Evolutionary conservation across 92 coral and sea anemone genomes (phyloP).

Genomic region (Ricordea florida): DNA sequence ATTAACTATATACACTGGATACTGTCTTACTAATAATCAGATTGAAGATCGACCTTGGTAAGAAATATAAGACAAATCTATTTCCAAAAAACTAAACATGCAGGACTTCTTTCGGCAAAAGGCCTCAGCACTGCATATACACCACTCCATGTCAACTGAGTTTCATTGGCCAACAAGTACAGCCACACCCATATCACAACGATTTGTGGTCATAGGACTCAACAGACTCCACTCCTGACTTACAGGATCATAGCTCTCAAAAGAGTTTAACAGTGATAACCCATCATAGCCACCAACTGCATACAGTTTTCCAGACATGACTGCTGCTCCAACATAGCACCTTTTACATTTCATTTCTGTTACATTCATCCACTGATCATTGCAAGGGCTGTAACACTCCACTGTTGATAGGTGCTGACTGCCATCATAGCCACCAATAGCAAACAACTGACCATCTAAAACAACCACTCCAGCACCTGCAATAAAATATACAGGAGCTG

Average conservation of each 20-base stretch:
- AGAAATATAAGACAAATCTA: too few relatives aligned
- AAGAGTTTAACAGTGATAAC: conserved; percentile 68
- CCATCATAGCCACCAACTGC: conserved; percentile 99
- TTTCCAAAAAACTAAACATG: too few relatives aligned
- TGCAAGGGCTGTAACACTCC: conserved; percentile 94
- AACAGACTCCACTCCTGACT: conserved; percentile 76
- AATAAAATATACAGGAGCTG: not conserved
- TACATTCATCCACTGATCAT: conserved; percentile 82
- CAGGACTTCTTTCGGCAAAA: too few relatives aligned
- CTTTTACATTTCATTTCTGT: conserved; percentile 87
- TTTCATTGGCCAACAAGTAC: conserved; percentile 67
- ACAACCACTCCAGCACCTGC: conserved; percentile 96
- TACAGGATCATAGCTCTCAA: conserved; percentile 77
- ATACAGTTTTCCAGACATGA: conserved; percentile 81
- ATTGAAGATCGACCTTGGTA: too few relatives aligned
- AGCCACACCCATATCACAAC: conserved; percentile 98
- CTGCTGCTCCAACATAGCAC: conserved; percentile 95
- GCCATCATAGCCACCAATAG: conserved; percentile 96
- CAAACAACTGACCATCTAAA: conserved; percentile 90
- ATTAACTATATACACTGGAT: too few relatives aligned
- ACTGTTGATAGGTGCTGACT: conserved; percentile 90
- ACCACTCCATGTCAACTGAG: too few relatives aligned
- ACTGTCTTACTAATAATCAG: too few relatives aligned
- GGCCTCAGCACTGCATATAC: too few relatives aligned
- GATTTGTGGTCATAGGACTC: conserved; percentile 80